A percentile compares a stretch with the other conserved stretches of the same genome.
phyloP scores from a whole-genome alignment of 2,888 invertebrate genomes.

The Palloptera scutellata region DNA sequence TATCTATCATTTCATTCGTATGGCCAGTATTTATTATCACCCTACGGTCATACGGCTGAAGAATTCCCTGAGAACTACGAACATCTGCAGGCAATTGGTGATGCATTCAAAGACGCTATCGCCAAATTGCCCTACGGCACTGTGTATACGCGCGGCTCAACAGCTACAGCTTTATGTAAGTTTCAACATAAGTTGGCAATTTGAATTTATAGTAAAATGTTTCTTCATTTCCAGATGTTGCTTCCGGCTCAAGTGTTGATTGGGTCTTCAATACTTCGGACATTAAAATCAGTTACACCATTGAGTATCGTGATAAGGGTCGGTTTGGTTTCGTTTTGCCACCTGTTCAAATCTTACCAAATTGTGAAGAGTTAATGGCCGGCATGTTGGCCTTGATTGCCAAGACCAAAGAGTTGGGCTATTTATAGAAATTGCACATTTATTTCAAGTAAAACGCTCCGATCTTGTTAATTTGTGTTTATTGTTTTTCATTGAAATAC shows the following conservation, averaged over 20 bases:
- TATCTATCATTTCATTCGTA: conserved; percentile 73
- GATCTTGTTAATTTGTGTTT: not conserved
- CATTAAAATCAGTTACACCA: conserved; percentile 67
- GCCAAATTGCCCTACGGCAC: conserved; percentile 65
- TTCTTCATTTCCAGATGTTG: conserved; percentile 56
- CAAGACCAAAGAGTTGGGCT: conserved; percentile 65
- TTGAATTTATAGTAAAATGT: no score
- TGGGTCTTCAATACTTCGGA: conserved; percentile 67
- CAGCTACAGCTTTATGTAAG: conserved; percentile 69
- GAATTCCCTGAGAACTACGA: conserved; percentile 65
- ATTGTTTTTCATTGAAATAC: conserved; percentile 56
- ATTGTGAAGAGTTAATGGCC: conserved; percentile 69
- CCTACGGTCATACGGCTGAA: conserved; percentile 66
- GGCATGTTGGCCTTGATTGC: conserved; percentile 67
- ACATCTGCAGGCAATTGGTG: conserved; percentile 64
- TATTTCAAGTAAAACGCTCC: not conserved
- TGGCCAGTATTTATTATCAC: conserved; percentile 70
- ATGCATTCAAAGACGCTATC: conserved; percentile 66
- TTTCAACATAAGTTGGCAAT: no score
- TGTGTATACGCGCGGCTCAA: conserved; percentile 66
- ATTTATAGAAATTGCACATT: conserved; percentile 53
- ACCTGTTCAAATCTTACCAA: conserved; percentile 69
- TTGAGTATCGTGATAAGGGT: conserved; percentile 74
- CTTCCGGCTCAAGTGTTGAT: conserved; percentile 65
- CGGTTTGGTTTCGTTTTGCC: conserved; percentile 75